Evolutionary conservation across 2,113 vertebrate genomes (phyloP), one percentile per base, ranked within the genome.

Genomic region (Arizona elegans): DNA sequence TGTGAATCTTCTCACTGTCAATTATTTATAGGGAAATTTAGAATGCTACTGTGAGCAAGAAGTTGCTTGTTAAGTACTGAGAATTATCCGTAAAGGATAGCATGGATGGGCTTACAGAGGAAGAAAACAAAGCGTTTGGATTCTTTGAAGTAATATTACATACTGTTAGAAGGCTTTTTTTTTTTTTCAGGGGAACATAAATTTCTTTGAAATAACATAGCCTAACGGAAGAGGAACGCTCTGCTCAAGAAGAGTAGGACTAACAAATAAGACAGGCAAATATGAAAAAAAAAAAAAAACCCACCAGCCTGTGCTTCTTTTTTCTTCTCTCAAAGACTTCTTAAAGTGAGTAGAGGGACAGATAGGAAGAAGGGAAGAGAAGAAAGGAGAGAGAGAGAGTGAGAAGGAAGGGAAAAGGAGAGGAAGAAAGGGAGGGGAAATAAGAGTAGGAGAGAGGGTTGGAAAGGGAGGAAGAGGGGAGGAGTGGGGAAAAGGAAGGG

Each of bases 11-110:
- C 0, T 0, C 26, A 50, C 2, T 87, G 55, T 21, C 26, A 90
- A 38, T 87, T 93, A 90, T 24, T 81, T 88, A 86, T 52, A 43
- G 53, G n/a, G 70, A 52, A 87, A 24, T 91, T 0, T 38, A 91
- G 15, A 29, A 93, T 26, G 93, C 75, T n/a, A 9, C 3, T 23
- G 2, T 3, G 58, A 95, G 1, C n/a, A 86, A 91, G 96, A 94
- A 1, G 1, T 0, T 54, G 55, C 47, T 87, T 7, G 50, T 54
- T 38, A 92, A 94, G 9, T 62, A 9, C 59, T 62, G n/a, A 91
- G 90, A 53, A 87, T 62, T 90, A 86, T 47, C n/a, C 87, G 89
- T 55, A 55, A 55, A 91, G 33, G 33, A 47, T 91, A 12, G 23
- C 38, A 11, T 12, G 47, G 1, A 9, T 56, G 38, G 33, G 9